Evolutionary conservation across 2,888 invertebrate species (phyloP), one percentile per base, ranked within the genome.

Genomic region (Antheraea yamamai): DNA sequence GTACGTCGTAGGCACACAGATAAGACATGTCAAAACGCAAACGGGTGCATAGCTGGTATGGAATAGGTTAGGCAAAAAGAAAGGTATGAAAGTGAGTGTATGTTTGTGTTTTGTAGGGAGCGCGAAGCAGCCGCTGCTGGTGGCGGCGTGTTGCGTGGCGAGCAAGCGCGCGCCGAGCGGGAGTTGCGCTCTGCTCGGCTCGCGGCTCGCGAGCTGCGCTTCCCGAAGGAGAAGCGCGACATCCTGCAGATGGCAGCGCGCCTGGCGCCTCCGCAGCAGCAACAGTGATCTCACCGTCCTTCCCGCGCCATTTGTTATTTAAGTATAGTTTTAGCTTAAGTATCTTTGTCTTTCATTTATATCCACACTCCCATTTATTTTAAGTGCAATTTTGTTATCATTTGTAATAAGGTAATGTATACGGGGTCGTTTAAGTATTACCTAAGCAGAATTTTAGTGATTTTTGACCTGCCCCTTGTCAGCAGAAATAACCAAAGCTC

Each of bases 171-270:
- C 76, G 98, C 98, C 6, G 98, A 98, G 90, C 96, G 97, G 78
- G 98, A 99, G 92, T 95, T 98, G 77, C 98, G 84, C 92, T 98
- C 89, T 91, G 98, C 98, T 20, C 95, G 98, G 78, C 96, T 98
- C 78, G 98, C 98, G 74, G 98, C 98, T 0, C 96, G 98, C 75
- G 98, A 99, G 88, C 95, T 99, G 55, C 96, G 99, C 87, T 98
- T 98, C 93, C 98, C 98, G 75, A 99, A 99, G 93, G 99, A 99
- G 92, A 99, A 99, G 91, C 97, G 98, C 89, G 98, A 99, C 91
- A 99, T 99, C 88, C 95, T 99, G 73, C 97, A 98, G 95, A 95
- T 98, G 85, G 98, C 98, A 96, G 98, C 97, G 85, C 98, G 98
- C 90, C 96, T 98, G 82, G 96, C 91, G 61, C 92, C 94, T 78